These are phyloP conservation scores for Donacobius atricapilla DNA, from an alignment of 2,113 vertebrate species.

Conservation along the genomic window DNA sequence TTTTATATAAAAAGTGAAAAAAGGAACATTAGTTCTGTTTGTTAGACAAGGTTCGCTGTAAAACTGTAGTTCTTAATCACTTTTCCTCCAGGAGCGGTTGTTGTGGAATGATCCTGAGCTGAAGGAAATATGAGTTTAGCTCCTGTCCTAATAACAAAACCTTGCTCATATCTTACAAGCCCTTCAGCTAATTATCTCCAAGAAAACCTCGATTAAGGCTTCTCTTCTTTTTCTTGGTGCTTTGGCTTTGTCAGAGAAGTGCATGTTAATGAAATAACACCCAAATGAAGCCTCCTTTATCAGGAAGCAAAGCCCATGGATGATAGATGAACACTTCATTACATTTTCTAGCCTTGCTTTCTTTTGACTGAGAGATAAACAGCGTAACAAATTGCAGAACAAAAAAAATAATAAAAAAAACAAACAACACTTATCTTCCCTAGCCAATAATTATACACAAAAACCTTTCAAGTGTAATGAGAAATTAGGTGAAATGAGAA, in stretches of 20 bases:
- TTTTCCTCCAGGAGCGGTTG: not conserved
- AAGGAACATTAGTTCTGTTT: not conserved
- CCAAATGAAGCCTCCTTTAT: not conserved
- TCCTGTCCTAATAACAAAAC: not conserved
- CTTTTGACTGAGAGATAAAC: not conserved
- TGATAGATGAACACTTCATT: not conserved
- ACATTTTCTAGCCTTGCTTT: not conserved
- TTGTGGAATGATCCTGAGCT: not conserved
- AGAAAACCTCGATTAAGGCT: not conserved
- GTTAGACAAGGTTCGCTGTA: not conserved
- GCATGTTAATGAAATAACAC: not conserved
- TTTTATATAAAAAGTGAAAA: not conserved
- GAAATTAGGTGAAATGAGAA: constrained; percentile 9
- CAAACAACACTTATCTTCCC: not conserved
- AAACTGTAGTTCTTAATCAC: not conserved
- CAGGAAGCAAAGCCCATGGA: not conserved
- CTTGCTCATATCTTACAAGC: not conserved
- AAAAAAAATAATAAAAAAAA: not conserved
- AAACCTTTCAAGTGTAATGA: not conserved
- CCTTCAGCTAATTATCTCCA: not conserved
- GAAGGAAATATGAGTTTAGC: not conserved
- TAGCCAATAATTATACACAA: not conserved
- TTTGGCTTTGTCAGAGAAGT: not conserved
- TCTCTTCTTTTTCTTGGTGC: not conserved
- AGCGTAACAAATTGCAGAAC: not conserved